A percentile compares a stretch with the other conserved stretches of the same genome.
These are phyloP conservation scores for Norana najaformis DNA, from an alignment of 2,888 invertebrate genomes.

Conservation along the genomic window DNA sequence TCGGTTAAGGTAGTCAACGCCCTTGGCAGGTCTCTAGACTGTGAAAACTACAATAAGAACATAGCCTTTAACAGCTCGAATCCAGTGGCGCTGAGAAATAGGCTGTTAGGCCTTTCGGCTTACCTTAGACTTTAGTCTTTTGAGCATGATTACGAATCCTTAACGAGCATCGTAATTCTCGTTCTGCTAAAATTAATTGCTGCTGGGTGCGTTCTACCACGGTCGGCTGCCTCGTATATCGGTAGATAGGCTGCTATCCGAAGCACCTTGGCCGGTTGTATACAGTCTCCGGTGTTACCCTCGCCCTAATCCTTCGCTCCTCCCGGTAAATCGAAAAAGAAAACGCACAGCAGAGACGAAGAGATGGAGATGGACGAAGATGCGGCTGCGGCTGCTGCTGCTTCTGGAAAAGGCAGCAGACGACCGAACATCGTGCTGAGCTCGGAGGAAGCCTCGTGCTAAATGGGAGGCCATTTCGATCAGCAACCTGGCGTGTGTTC, in stretches of 20 bases:
- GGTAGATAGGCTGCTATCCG: background rate
- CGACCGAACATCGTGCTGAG: background rate
- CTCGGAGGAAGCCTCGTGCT: background rate
- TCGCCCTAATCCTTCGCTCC: background rate
- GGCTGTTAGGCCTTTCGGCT: background rate
- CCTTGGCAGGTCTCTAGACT: no score
- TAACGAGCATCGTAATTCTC: background rate
- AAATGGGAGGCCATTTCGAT: background rate
- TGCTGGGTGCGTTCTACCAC: background rate
- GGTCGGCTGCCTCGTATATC: no score
- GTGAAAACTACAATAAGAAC: no score
- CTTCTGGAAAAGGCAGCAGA: background rate
- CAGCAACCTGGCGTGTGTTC: background rate
- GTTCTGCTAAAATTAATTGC: background rate
- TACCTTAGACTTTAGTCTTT: slow-evolving; percentile 14
- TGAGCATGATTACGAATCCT: background rate
- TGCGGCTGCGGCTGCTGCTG: background rate
- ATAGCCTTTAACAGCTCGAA: no score
- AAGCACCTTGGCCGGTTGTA: background rate
- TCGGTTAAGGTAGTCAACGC: no score
- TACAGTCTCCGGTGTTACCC: background rate
- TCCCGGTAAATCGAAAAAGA: background rate
- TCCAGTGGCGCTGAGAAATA: background rate
- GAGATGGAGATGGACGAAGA: background rate
- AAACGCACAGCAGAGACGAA: background rate